Base-by-base conservation (phyloP, 53 echinoderm and acorn worm species). In the Paelopatides confundens region DNA sequence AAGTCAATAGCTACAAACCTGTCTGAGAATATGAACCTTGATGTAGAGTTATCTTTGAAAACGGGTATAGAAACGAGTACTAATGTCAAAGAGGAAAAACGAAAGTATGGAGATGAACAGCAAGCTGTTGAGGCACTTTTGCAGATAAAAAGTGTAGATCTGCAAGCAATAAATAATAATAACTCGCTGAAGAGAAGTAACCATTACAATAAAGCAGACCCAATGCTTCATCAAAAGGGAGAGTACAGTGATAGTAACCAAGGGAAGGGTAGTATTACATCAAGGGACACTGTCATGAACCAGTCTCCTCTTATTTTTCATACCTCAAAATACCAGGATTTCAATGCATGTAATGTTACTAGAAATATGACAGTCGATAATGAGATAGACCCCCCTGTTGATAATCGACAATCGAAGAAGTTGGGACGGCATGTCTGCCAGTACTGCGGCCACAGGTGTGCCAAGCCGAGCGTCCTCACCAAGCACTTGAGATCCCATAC, bases 401-500 rank as follows among this genome's bases (percentile, higher is more conserved):
- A 76, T 36, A 26, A 54, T 11, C 50, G 35, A 32, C 71, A 58
- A 36, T 85, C 78, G 33, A 91, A 88, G 69, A 96, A 93, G 50
- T 87, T 86, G 35, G 99, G 99, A 31, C 82, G 93, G 68, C 99
- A 99, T 86, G 89, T 99, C 38, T 99, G 99, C 54, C 86, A 95
- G 28, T 99, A 91, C 81, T 99, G 99, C 83, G 99, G 99, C 52
- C 90, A 95, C 62, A 88, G 94, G 54, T 99, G 99, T 81, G 91
- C 95, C 31, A 99, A 99, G 64, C 99, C 99, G 18, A 99, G 99
- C 82, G 99, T 99, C 11, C 84, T 99, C 15, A 99, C 94, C 62
- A 99, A 99, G 50, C 99, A 99, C 68, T 90, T 99, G 38, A 88
- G 99, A 27, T 99, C 99, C 12, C 99, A 99, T 77, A 99, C 99